These are phyloP conservation scores for Littorina saxatilis DNA, from an alignment of 1,140 invertebrate genomes.

Conservation along the genomic window DNA sequence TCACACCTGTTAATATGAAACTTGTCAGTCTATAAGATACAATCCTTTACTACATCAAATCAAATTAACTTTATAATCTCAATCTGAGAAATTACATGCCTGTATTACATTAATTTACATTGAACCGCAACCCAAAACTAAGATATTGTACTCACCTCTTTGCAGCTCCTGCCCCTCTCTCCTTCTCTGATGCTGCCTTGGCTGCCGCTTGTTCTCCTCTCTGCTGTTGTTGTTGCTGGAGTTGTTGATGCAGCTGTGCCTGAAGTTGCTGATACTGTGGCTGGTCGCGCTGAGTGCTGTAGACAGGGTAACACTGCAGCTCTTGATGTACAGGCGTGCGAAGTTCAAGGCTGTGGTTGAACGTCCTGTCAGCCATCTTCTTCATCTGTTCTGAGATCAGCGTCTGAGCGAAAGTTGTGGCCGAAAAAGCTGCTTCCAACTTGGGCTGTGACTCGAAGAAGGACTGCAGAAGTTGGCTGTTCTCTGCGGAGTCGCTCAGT, in stretches of 20 bases:
- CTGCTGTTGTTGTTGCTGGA: slow-evolving; percentile 24
- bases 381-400: slow-evolving; percentile 64
- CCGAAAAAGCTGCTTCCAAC: slow-evolving; percentile 45
- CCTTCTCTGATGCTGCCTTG: not conserved
- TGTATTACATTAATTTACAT: too few relatives aligned
- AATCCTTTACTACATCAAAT: too few relatives aligned
- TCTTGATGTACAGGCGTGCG: slow-evolving; percentile 56
- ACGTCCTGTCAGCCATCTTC: slow-evolving; percentile 63
- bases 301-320: slow-evolving; percentile 63
- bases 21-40: too few relatives aligned
- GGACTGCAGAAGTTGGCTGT: slow-evolving; percentile 20
- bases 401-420: slow-evolving; percentile 59
- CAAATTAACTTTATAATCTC: too few relatives aligned
- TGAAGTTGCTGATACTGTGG: slow-evolving; percentile 25
- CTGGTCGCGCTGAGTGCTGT: slow-evolving; percentile 37
- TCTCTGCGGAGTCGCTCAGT: slow-evolving; percentile 54
- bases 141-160: not conserved
- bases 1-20: too few relatives aligned
- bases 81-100: too few relatives aligned
- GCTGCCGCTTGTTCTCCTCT: not conserved
- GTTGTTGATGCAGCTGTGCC: slow-evolving; percentile 26
- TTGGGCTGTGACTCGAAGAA: not conserved
- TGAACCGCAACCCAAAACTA: too few relatives aligned
- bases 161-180: not conserved
- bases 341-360: slow-evolving; percentile 65